A percentile compares a stretch with the other conserved stretches of the same genome.
phyloP scores from a whole-genome alignment of 2,888 invertebrate species.

The Drosophila affinis region DNA sequence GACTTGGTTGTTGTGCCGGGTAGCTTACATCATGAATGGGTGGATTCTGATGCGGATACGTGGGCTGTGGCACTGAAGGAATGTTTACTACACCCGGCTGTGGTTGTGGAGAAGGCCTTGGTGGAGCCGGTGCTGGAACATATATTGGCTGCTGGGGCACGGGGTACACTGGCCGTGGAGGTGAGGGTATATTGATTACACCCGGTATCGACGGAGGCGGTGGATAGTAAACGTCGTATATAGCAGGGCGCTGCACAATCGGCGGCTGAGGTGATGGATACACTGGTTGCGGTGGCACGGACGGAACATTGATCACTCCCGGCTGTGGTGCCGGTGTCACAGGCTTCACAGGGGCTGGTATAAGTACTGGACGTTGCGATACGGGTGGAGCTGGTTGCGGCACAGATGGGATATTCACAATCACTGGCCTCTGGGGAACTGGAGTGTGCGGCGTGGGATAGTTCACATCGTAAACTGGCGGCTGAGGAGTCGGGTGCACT shows the following conservation, averaged over 20 bases:
- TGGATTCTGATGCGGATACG: slow-evolving; percentile 72
- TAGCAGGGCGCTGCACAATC: not conserved
- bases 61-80: slow-evolving; percentile 29
- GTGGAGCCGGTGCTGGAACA: slow-evolving; percentile 9
- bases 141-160: slow-evolving; percentile 23
- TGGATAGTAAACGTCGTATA: slow-evolving; percentile 44
- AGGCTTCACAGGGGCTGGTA: slow-evolving; percentile 20
- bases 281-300: slow-evolving; percentile 42
- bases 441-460: slow-evolving; percentile 18
- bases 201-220: slow-evolving; percentile 10
- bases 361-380: slow-evolving; percentile 32
- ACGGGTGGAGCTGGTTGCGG: slow-evolving; percentile 8
- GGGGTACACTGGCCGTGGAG: slow-evolving; percentile 23
- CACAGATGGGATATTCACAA: slow-evolving; percentile 30
- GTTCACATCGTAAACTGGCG: slow-evolving; percentile 31
- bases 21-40: slow-evolving; percentile 55
- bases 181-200: slow-evolving; percentile 59
- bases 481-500: slow-evolving; percentile 19
- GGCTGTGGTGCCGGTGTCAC: slow-evolving; percentile 24
- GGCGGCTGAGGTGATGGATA: slow-evolving; percentile 26
- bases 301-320: slow-evolving; percentile 54
- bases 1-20: slow-evolving; percentile 4
- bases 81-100: slow-evolving; percentile 16
- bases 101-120: not conserved
- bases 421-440: slow-evolving; percentile 7